Percentiles rank a stretch among this genome's conserved stretches.
phyloP scores from a whole-genome alignment of 1,140 invertebrate genomes.

The Scaptodrosophila lebanonensis region DNA sequence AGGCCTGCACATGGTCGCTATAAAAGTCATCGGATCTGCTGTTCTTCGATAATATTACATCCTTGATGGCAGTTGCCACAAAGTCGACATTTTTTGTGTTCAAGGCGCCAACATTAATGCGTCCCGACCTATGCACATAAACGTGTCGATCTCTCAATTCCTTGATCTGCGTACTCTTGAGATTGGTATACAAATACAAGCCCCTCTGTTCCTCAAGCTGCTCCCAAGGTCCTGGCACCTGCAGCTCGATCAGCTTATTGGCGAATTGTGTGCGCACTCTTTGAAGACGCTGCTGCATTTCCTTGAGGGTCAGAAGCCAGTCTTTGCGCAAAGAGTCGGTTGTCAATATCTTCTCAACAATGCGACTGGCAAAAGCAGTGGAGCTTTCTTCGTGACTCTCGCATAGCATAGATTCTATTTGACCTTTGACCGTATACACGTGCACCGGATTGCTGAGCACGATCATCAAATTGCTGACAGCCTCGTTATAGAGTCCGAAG shows the following conservation, averaged over 20 bases:
- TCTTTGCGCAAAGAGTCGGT: conserved; percentile 86
- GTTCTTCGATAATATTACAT: conserved; percentile 80
- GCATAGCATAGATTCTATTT: conserved; percentile 91
- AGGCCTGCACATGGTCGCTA: neutral
- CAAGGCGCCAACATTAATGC: conserved; percentile 95
- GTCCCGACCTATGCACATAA: conserved; percentile 91
- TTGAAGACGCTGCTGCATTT: conserved; percentile 92
- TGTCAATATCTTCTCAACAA: conserved; percentile 90
- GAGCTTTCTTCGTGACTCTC: conserved; percentile 90
- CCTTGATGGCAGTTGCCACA: conserved; percentile 90
- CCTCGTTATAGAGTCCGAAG: conserved; percentile 91
- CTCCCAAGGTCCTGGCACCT: conserved; percentile 95
- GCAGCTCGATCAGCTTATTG: conserved; percentile 84
- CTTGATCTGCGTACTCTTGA: conserved; percentile 85
- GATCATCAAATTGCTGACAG: conserved; percentile 90
- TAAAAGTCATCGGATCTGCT: neutral
- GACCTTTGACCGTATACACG: conserved; percentile 85
- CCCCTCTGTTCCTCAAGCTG: conserved; percentile 96
- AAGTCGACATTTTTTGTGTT: conserved; percentile 92
- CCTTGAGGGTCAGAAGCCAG: conserved; percentile 89
- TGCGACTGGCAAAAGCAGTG: conserved; percentile 89
- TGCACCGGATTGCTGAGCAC: conserved; percentile 83
- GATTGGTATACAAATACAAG: conserved; percentile 97
- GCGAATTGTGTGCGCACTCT: conserved; percentile 90
- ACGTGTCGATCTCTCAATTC: conserved; percentile 90